phyloP scores from a whole-genome alignment of 1,140 invertebrate species.

The Sweltsa coloradensis region DNA sequence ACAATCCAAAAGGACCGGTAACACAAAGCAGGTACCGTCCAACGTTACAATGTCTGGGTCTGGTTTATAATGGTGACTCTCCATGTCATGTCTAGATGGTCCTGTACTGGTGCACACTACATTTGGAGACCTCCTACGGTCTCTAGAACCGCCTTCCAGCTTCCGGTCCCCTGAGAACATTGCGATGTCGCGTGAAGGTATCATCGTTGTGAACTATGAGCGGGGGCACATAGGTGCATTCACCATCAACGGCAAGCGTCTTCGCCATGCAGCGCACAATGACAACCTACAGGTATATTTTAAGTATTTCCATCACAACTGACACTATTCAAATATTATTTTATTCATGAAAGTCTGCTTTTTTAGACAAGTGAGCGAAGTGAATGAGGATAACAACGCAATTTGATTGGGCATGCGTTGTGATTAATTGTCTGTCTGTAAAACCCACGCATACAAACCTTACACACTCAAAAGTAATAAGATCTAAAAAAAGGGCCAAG shows the following conservation, averaged over 20 bases:
- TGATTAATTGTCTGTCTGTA: no score
- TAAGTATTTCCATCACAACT: no score
- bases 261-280: constrained; percentile 81
- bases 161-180: constrained; percentile 83
- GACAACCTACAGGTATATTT: constrained; percentile 91
- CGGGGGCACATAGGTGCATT: constrained; percentile 83
- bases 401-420: no score
- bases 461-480: no score
- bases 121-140: constrained; percentile 92
- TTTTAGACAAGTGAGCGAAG: no score
- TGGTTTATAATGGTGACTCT: not conserved
- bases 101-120: constrained; percentile 94
- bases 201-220: constrained; percentile 89
- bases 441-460: no score
- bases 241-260: constrained; percentile 80
- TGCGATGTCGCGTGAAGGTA: constrained; percentile 89
- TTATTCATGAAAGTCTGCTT: no score
- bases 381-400: no score
- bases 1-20: constrained; percentile 3
- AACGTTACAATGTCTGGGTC: constrained; percentile 1
- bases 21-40: no score
- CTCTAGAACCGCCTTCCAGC: constrained; percentile 65
- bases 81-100: constrained; percentile 49
- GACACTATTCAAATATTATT: no score
- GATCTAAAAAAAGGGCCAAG: no score